Base-by-base conservation (phyloP, 2,888 invertebrate genomes). In the Omphaloscelis lunosa region DNA sequence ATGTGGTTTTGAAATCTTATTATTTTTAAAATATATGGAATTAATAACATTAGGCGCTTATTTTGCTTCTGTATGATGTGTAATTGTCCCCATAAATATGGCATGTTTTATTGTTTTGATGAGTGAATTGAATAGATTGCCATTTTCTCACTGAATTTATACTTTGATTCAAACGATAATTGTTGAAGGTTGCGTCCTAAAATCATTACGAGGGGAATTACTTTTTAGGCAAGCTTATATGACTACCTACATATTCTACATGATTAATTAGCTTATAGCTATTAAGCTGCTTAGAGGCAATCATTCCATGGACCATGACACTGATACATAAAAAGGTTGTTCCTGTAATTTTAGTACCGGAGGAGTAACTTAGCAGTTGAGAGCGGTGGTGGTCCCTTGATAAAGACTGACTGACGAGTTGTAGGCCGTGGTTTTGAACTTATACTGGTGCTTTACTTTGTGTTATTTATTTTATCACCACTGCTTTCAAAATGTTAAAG, bases 1-100 rank as follows among this genome's bases (percentile, higher is more conserved):
- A 71, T 56, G 72, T 62, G 34, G 67, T 72, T 76, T 72, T 69
- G 39, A 74, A 80, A 61, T 41, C 11, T 58, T 59, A 27, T 45
- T 39, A 12, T 12, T 48, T 41, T 58, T 65, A 56, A n/a, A n/a
- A 9, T 53, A 65, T 56, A 48, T 61, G 15, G 23, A 2, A 56
- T 48, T 65, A 23, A 45, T 56, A 51, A 67, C 23, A 39, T 51
- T 23, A 29, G 7, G 23, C n/a, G 58, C 20, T 61, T 39, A 23
- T 66, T 59, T 27, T 29, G 58, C 45, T 48, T 51, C 17, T 73
- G 4, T 48, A 45, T n/a, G 6, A 23, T 58, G 11, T 72, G 5
- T 17, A 48, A 48, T 48, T 51, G 29, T 66, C 15, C 20, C 1
- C 20, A 20, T 80, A 65, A 34, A 53, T 66, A 45, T 41, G 12